phyloP scores from a whole-genome alignment of 2,797 vertebrate genomes.

The Lagorchestes hirsutus region DNA sequence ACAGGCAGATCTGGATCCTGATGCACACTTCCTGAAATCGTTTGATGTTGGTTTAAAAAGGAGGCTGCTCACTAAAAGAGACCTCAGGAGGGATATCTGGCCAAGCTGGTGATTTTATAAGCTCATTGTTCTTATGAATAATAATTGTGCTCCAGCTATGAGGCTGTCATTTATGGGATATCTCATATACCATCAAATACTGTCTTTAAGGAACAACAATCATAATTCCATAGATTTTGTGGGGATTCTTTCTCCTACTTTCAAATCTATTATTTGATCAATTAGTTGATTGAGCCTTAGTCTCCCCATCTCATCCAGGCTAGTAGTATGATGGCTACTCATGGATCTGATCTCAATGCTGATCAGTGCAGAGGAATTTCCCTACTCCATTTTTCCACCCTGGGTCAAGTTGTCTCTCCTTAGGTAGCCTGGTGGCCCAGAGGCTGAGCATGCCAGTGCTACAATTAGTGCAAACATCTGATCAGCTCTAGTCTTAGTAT shows the following conservation, averaged over 20 bases:
- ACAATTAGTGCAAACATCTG: not conserved
- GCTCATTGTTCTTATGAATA: constrained; percentile 47
- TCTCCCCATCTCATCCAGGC: not conserved
- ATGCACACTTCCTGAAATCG: constrained; percentile 5
- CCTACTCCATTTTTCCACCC: not conserved
- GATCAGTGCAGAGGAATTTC: not conserved
- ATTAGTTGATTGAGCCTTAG: not conserved
- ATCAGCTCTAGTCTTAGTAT: not conserved
- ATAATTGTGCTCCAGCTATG: constrained; percentile 18
- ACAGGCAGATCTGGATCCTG: not conserved
- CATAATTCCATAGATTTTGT: not conserved
- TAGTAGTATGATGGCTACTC: not conserved
- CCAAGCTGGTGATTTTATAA: constrained; percentile 55
- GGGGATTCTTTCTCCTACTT: constrained; percentile 42
- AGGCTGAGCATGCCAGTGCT: not conserved
- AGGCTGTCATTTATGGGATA: not conserved
- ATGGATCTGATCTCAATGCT: not conserved
- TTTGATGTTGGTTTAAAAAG: constrained; percentile 9
- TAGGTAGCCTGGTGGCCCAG: not conserved
- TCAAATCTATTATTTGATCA: not conserved
- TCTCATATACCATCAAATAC: not conserved
- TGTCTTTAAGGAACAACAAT: constrained; percentile 34
- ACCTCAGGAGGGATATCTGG: not conserved
- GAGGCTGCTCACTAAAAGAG: constrained; percentile 50
- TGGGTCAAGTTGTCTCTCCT: not conserved